phyloP scores from a whole-genome alignment of 1,140 invertebrate genomes.

The Zaprionus nigranus region DNA sequence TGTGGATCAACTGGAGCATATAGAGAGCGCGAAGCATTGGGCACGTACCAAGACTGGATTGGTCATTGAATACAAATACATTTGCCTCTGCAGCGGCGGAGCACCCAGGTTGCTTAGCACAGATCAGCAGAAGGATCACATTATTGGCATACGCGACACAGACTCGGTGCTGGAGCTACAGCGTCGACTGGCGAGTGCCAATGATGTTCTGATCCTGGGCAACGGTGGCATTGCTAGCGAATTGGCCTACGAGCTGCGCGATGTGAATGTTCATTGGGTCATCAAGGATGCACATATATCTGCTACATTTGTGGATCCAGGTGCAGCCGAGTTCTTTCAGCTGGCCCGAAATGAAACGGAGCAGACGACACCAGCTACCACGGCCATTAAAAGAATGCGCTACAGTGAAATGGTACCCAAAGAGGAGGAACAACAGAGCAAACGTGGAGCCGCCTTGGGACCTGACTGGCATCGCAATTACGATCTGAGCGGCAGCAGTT shows the following conservation, averaged over 20 bases:
- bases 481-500: constrained; percentile 86
- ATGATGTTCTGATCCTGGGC: constrained; percentile 93
- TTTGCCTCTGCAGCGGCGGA: constrained; percentile 96
- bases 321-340: constrained; percentile 97
- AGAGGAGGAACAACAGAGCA: constrained; percentile 63
- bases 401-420: constrained; percentile 86
- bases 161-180: constrained; percentile 95
- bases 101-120: constrained; percentile 90
- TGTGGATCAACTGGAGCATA: constrained; percentile 87
- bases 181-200: constrained; percentile 88
- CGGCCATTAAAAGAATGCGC: constrained; percentile 88
- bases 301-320: constrained; percentile 97
- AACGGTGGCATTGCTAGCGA: constrained; percentile 99
- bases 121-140: constrained; percentile 83
- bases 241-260: constrained; percentile 94
- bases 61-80: constrained; percentile 90
- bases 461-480: constrained; percentile 96
- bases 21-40: constrained; percentile 84
- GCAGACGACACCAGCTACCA: background rate
- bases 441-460: constrained; percentile 93
- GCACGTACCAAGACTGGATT: constrained; percentile 84
- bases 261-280: constrained; percentile 95
- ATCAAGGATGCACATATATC: constrained; percentile 97
- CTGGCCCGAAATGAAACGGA: constrained; percentile 50
- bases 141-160: constrained; percentile 97